Percentiles rank a stretch among this genome's conserved stretches.
phyloP scores from a whole-genome alignment of 2,888 invertebrate genomes.

The Lucinisca nassula region DNA sequence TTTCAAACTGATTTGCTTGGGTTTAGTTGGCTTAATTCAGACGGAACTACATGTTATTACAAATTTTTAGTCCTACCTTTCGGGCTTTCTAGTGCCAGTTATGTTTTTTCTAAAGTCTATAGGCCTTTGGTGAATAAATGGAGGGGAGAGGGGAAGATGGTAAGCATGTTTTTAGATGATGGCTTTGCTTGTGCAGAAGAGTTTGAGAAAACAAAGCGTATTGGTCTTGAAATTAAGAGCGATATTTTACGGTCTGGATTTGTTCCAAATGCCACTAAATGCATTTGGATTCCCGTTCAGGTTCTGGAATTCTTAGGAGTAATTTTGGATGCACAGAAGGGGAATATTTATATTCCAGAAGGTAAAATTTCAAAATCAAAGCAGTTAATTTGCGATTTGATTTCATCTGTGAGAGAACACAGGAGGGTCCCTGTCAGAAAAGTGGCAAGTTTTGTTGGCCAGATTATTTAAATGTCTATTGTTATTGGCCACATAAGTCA shows the following conservation, averaged over 20 bases:
- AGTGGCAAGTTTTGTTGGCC: constrained; percentile 50
- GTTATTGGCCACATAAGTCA: constrained; percentile 51
- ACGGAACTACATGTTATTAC: constrained; percentile 5
- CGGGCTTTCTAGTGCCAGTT: constrained; percentile 30
- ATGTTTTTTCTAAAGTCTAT: constrained; percentile 38
- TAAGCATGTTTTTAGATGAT: constrained; percentile 50
- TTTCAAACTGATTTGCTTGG: constrained; percentile 34
- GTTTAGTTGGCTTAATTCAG: too few relatives aligned
- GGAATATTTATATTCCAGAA: constrained; percentile 32
- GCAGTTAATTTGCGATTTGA: neutral
- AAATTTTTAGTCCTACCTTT: constrained; percentile 40
- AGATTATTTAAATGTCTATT: constrained; percentile 51
- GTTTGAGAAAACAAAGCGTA: neutral
- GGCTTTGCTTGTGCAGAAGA: constrained; percentile 31
- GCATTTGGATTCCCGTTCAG: constrained; percentile 44
- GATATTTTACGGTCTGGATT: constrained; percentile 46
- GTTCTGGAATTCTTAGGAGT: constrained; percentile 29
- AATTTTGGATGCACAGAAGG: constrained; percentile 6
- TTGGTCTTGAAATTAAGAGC: too few relatives aligned
- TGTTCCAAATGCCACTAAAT: constrained; percentile 41
- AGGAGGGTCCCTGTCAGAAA: constrained; percentile 35
- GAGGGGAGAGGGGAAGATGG: constrained; percentile 30
- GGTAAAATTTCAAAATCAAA: constrained; percentile 18
- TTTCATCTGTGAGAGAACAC: constrained; percentile 10
- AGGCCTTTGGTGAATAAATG: constrained; percentile 51